Evolutionary conservation across 2,888 invertebrate genomes (phyloP), one percentile per base, ranked within the genome.

Genomic region (Nemotelus nigrinus): DNA sequence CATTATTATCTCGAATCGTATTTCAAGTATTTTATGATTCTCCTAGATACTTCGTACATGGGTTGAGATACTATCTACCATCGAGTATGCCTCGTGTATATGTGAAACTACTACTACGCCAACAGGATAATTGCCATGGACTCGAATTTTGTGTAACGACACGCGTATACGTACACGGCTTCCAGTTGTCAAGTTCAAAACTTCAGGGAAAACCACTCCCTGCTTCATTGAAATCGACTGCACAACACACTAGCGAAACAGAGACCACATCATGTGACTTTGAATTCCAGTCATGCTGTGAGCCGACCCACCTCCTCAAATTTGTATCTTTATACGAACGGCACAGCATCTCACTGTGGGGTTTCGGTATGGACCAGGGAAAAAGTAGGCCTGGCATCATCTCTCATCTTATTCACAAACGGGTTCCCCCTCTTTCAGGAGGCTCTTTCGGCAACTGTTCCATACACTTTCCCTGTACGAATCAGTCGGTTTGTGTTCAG

Each of bases 401-500:
- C 45, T 65, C 65, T 55, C 76, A 76, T 64, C 76, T 74, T 53
- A 55, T 70, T 70, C 25, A 47, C 45, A 50, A 25, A 25, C 25
- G 60, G 48, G 63, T 63, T 74, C 74, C 74, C 74, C 74, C 74
- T 74, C 74, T 74, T 60, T 63, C 25, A 25, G 53, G 41, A 70
- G 74, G 74, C 74, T 74, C 44, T 58, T 70, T 70, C 25, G 60
- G 72, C 72, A 72, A 76, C 76, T 63, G 60, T 65, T 65, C 25
- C 65, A 65, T 55, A 65, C 76, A 65, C 43, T 76, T 53, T 65
- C 6, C 76, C 65, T 58, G 25, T 64, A 65, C 65, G 65, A 65
- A 78, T 79, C 79, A 79, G 79, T 79, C 78, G 79, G 70, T 79
- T 78, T 79, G 76, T 76, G 79, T 79, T 78, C 78, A 72, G 78